A percentile compares a stretch with the other conserved stretches of the same genome.
phyloP scores from a whole-genome alignment of 2,113 vertebrate genomes.

The Myiozetetes cayanensis region DNA sequence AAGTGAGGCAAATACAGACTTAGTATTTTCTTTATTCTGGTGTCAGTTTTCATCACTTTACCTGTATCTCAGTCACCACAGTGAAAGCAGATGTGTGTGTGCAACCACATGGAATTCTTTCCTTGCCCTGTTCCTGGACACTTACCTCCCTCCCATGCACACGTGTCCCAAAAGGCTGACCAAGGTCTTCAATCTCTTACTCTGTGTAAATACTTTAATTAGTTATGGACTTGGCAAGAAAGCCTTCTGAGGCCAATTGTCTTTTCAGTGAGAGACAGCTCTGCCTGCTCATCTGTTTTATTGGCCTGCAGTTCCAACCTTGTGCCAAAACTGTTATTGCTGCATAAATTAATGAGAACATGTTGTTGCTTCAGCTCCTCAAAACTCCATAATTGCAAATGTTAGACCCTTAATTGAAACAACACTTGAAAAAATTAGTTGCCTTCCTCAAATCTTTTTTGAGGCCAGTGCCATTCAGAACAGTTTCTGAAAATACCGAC shows the following conservation, averaged over 20 bases:
- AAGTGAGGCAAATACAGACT: neutral
- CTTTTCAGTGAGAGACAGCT: constrained; percentile 35
- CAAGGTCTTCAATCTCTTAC: neutral
- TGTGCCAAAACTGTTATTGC: constrained; percentile 55
- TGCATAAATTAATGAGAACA: constrained; percentile 64
- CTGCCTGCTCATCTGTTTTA: constrained; percentile 65
- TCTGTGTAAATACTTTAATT: constrained; percentile 45
- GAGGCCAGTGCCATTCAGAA: neutral
- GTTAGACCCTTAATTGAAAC: constrained; percentile 29
- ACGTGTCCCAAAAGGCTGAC: neutral
- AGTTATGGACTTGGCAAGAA: constrained; percentile 19
- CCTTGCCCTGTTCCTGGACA: neutral
- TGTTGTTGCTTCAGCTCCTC: constrained; percentile 48
- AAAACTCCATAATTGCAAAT: constrained; percentile 34
- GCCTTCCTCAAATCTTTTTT: neutral
- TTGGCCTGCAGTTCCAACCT: neutral
- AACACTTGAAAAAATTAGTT: neutral
- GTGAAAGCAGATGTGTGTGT: neutral
- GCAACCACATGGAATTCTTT: neutral
- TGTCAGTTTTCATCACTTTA: neutral
- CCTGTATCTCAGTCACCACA: neutral
- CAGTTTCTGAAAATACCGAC: neutral
- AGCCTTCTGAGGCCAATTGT: constrained; percentile 40
- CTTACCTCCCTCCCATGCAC: neutral
- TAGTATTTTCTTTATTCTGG: neutral